Percentiles rank a stretch among this genome's conserved stretches.
These are phyloP conservation scores for Piliocolobus tephrosceles DNA, from an alignment of 2,113 vertebrate species.

Conservation along the genomic window DNA sequence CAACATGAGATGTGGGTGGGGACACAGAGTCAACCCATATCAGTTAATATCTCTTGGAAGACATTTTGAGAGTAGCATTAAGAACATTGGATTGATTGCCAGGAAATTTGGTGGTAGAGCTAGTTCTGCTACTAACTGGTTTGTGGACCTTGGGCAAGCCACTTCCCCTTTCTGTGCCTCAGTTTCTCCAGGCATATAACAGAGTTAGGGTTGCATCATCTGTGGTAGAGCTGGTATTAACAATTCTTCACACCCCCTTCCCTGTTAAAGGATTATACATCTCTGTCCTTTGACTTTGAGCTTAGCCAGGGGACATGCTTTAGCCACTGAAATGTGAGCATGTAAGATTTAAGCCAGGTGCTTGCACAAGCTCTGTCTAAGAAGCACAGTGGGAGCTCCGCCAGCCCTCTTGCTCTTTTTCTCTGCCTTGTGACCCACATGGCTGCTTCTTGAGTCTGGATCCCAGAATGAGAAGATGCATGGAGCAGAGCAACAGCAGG, in stretches of 20 bases:
- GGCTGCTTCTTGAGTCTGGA: not conserved
- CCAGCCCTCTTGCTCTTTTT: not conserved
- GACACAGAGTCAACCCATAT: too few relatives aligned
- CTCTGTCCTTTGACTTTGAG: not conserved
- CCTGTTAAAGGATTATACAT: not conserved
- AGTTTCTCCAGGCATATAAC: not conserved
- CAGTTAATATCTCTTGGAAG: not conserved
- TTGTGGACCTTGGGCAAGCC: not conserved
- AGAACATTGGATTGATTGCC: not conserved
- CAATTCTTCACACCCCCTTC: not conserved
- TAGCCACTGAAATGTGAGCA: fast-evolving
- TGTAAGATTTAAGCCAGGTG: fast-evolving
- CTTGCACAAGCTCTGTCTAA: not conserved
- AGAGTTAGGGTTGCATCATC: not conserved
- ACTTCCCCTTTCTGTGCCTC: not conserved
- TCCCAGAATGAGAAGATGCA: not conserved
- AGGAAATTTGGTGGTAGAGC: not conserved
- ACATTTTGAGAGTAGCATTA: not conserved
- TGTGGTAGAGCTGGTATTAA: not conserved
- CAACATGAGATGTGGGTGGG: too few relatives aligned
- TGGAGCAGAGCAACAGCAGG: not conserved
- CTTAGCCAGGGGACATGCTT: not conserved
- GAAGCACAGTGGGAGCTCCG: fast-evolving
- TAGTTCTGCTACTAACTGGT: not conserved
- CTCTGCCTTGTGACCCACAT: not conserved